Conservation (phyloP, 2,113 vertebrate species). For the Thermophis baileyi region DNA sequence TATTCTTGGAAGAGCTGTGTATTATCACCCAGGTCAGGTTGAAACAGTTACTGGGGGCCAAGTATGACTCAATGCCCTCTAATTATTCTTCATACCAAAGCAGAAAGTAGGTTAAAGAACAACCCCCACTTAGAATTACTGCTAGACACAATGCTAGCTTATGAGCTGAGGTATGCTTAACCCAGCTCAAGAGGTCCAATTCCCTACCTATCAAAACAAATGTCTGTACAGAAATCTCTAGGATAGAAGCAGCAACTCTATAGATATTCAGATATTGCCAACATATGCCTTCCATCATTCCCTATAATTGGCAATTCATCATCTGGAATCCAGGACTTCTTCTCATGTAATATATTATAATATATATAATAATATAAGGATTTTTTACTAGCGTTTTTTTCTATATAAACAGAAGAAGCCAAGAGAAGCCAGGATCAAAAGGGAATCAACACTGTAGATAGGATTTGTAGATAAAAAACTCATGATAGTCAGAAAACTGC, state of each 20-base stretch:
- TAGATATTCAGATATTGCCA: not conserved
- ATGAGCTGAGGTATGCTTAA: not conserved
- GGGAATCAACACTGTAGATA: not conserved
- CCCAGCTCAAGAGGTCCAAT: not conserved
- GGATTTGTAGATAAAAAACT: not conserved
- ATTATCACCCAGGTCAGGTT: not conserved
- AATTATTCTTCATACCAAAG: not conserved
- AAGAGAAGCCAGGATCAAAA: not conserved
- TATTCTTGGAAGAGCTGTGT: not conserved
- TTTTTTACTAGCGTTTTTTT: not conserved
- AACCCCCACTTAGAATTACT: not conserved
- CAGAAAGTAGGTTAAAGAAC: not conserved
- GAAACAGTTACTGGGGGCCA: not conserved
- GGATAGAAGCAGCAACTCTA: not conserved
- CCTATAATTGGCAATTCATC: not conserved
- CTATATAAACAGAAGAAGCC: not conserved
- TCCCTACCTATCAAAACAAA: not conserved
- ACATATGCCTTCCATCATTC: not conserved
- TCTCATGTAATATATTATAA: not conserved
- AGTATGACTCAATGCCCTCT: not conserved
- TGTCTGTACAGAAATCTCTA: not conserved
- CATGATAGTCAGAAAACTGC: not conserved
- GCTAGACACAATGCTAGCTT: not conserved
- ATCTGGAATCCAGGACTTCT: not conserved
- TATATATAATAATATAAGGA: not conserved